Base-by-base conservation (phyloP, 2,888 invertebrate genomes). In the Xylophagus ater region DNA sequence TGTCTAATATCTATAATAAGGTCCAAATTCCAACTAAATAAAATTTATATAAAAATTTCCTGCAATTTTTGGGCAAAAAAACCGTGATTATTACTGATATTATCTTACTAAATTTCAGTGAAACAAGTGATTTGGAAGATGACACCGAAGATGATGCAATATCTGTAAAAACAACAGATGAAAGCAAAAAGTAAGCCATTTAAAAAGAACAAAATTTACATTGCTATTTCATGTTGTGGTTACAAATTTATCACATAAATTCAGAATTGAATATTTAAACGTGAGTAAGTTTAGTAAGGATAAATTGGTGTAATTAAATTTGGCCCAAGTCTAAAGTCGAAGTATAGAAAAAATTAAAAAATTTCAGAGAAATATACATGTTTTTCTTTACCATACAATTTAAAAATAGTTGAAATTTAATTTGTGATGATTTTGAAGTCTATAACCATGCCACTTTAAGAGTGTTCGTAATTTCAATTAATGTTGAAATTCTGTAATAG, bases 141-240 rank as follows among this genome's bases (percentile, higher is more conserved):
- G 82, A 81, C 41, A 68, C 69, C n/a, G 72, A 68, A 1, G 81
- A 82, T 41, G 82, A 82, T 49, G 56, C 71, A 7, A 78, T 76
- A 56, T 80, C 81, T 4, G 66, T 69, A 4, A 74, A 78, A 52
- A 77, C 78, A 8, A 71, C 69, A 26, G 76, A 77, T 53, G 77
- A 75, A 51, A 76, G 68, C 53, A 78, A 78, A 59, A 79, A 78
- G 78, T 79, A 64, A 70, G 73, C n/a, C n/a, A n/a, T n/a, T n/a
- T n/a, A n/a, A n/a, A n/a, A n/a, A n/a, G n/a, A n/a, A n/a, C n/a
- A n/a, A n/a, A n/a, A n/a, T n/a, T n/a, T n/a, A n/a, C n/a, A n/a
- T n/a, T n/a, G n/a, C n/a, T n/a, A n/a, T n/a, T n/a, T n/a, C n/a
- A n/a, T n/a, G n/a, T n/a, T n/a, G n/a, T n/a, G n/a, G n/a, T n/a